phyloP scores from a whole-genome alignment of 1,140 invertebrate species.

The Campoletis sonorensis region DNA sequence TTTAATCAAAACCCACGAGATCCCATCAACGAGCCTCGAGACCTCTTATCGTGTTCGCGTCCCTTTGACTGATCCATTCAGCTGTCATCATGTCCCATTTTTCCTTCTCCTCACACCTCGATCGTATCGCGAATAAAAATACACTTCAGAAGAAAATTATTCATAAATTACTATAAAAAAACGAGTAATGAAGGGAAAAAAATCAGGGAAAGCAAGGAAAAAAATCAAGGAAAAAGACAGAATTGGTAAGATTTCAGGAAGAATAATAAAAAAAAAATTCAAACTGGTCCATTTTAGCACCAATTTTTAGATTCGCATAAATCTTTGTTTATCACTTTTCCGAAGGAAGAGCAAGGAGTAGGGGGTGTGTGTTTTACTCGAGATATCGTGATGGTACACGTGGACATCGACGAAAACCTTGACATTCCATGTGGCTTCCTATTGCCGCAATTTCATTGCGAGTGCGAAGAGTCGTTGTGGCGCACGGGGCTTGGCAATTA shows the following conservation, averaged over 20 bases:
- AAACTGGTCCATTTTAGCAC: neutral
- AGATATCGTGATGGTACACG: neutral
- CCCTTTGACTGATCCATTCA: slow-evolving; percentile 42
- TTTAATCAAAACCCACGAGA: slow-evolving; percentile 45
- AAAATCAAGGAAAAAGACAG: neutral
- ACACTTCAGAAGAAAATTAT: neutral
- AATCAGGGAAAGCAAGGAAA: neutral
- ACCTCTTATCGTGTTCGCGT: slow-evolving; percentile 11
- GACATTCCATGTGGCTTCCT: slow-evolving; percentile 39
- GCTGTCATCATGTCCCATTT: slow-evolving; percentile 29
- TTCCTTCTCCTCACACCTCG: neutral
- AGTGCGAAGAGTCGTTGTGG: neutral
- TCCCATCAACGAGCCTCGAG: slow-evolving; percentile 20
- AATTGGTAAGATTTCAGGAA: too few relatives aligned
- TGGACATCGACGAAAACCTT: slow-evolving; percentile 17
- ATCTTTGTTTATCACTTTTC: neutral
- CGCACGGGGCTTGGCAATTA: slow-evolving; percentile 44
- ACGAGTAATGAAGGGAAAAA: neutral
- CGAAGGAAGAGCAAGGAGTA: neutral
- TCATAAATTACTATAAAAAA: neutral
- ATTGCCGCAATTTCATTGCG: slow-evolving; percentile 25
- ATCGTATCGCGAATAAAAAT: neutral
- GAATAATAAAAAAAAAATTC: too few relatives aligned
- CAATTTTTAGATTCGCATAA: neutral
- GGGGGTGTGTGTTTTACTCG: neutral